Conservation (phyloP, 2,888 invertebrate species). For the Tiphia femorata region DNA sequence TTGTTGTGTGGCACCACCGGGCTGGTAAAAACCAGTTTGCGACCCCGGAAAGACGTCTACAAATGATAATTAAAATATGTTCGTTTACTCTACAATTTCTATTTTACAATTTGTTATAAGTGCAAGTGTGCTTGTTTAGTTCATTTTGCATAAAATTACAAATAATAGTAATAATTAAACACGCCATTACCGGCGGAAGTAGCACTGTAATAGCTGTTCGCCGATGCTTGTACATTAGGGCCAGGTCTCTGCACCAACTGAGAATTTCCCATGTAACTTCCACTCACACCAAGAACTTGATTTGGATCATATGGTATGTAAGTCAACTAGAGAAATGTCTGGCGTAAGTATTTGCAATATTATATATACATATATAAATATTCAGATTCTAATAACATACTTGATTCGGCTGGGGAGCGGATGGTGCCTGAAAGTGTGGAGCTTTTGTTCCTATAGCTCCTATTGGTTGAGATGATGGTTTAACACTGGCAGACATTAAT, state of each 20-base stretch:
- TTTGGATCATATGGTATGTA: conserved; percentile 75
- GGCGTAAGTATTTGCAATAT: conserved; percentile 5
- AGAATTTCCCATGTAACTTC: conserved; percentile 75
- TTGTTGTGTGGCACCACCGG: conserved; percentile 66
- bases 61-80: conserved; percentile 19
- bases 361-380: background rate
- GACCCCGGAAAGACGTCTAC: conserved; percentile 66
- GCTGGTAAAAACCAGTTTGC: conserved; percentile 66
- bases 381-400: conserved; percentile 45
- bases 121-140: too few relatives aligned
- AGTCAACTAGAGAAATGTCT: conserved; percentile 70
- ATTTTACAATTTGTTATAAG: too few relatives aligned
- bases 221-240: conserved; percentile 68
- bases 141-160: too few relatives aligned
- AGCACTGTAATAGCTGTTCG: conserved; percentile 66
- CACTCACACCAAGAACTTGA: conserved; percentile 70
- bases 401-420: conserved; percentile 72
- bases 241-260: conserved; percentile 76
- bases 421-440: conserved; percentile 71
- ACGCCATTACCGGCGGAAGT: conserved; percentile 67
- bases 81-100: too few relatives aligned
- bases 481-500: conserved; percentile 89
- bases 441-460: conserved; percentile 85
- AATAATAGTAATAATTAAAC: too few relatives aligned
- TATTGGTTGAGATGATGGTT: conserved; percentile 84